These are phyloP conservation scores for Neogobius melanostomus DNA, from an alignment of 2,113 vertebrate species.

Conservation along the genomic window DNA sequence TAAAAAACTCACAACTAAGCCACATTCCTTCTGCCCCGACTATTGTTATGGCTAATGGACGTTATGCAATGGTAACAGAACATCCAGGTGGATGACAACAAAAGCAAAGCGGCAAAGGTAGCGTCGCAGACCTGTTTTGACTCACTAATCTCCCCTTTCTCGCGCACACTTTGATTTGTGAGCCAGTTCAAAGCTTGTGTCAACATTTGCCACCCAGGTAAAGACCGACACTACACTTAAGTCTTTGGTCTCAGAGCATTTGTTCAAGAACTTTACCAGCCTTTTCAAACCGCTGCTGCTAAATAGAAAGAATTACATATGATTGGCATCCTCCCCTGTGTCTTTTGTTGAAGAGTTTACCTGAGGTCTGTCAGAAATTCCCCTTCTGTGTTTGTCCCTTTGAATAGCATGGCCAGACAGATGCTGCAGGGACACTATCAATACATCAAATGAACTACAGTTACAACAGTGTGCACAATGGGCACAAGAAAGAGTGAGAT, in stretches of 20 bases:
- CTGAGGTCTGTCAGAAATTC: slow-evolving; percentile 47
- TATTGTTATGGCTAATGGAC: not conserved
- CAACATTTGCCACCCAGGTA: slow-evolving; percentile 64
- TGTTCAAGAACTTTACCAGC: slow-evolving; percentile 55
- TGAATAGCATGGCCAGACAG: slow-evolving; percentile 50
- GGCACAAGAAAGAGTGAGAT: slow-evolving; percentile 57
- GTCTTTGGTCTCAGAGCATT: slow-evolving; percentile 56
- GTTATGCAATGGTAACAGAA: slow-evolving; percentile 51
- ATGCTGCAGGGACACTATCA: slow-evolving; percentile 62
- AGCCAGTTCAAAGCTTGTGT: slow-evolving; percentile 64
- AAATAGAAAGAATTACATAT: slow-evolving; percentile 31
- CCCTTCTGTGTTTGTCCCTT: slow-evolving; percentile 52
- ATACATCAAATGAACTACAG: slow-evolving; percentile 33
- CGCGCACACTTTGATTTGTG: slow-evolving; percentile 72
- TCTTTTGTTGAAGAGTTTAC: slow-evolving; percentile 55
- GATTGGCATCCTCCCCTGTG: slow-evolving; percentile 43
- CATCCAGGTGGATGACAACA: slow-evolving; percentile 75
- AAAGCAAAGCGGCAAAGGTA: slow-evolving; percentile 61
- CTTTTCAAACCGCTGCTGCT: slow-evolving; percentile 53
- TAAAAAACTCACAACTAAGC: no score
- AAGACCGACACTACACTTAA: slow-evolving; percentile 46
- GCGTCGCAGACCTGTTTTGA: slow-evolving; percentile 47
- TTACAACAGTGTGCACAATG: slow-evolving; percentile 48
- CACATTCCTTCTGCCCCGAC: no score
- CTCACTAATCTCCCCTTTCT: slow-evolving; percentile 70